Base-by-base conservation (phyloP, 92 coral and sea anemone genomes). In the Desmophyllum pertusum region DNA sequence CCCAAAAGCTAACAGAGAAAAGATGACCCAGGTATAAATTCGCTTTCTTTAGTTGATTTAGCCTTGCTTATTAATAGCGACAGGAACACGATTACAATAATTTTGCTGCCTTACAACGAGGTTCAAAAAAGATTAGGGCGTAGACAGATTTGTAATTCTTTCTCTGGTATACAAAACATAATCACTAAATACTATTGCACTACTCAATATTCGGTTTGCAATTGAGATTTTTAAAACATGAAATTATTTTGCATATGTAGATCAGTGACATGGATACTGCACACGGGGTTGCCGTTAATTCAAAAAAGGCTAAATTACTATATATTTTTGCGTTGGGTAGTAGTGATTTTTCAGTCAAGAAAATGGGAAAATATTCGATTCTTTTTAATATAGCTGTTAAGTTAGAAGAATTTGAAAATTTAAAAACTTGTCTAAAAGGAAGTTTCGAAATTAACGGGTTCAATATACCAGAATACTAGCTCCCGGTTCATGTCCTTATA, bases 1-100 rank as follows among this genome's bases (percentile, higher is more conserved):
- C 87, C 98, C 98, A 67, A 94, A 94, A 89, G 96, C 98, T 62
- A 94, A 94, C 98, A 78, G 98, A 83, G 98, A 94, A 92, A 94
- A 94, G 72, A 94, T 94, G 98, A 94, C 98, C 37, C 98, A 94
- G 93, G 98, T 94, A 83, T 63, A 48, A n/a, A n/a, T 10, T 25
- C 78, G 27, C 23, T 37, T 15, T 45, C 17, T 31, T n/a, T 8
- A 74, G 11, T 30, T 35, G 1, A 14, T 27, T 42, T 14, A 10
- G n/a, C n/a, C n/a, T n/a, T 27, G 78, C 61, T 30, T 11, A 29
- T 31, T 31, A 6, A 6, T 55, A 33, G 17, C 38, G 23, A 29
- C 6, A 3, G 29, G 72, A 61, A 61, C 67, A n/a, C 69, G 10
- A n/a, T n/a, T n/a, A 67, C 23, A 33, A 0, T 67, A 15, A 35